Percentiles rank a stretch among this genome's conserved stretches.
Conservation (phyloP, 2,113 vertebrate species). For the Ammospiza caudacuta region DNA sequence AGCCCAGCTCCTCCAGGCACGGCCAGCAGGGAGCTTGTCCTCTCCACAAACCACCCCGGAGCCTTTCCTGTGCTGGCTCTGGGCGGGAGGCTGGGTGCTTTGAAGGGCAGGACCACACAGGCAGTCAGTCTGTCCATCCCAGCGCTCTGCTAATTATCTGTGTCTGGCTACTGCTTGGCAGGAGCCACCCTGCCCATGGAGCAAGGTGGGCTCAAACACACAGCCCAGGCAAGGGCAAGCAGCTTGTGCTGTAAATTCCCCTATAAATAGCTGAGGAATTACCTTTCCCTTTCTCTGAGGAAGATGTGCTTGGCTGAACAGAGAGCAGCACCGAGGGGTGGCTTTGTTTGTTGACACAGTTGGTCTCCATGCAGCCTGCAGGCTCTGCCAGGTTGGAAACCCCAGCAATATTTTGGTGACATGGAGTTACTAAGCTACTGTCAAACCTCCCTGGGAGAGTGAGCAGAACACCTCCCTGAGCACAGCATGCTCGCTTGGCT, state of each 20-base stretch:
- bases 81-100: not conserved
- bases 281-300: slow-evolving; percentile 31
- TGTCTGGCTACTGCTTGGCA: slow-evolving; percentile 60
- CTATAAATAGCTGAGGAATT: slow-evolving; percentile 60
- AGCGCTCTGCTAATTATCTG: not conserved
- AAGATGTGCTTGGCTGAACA: slow-evolving; percentile 30
- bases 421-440: slow-evolving; percentile 69
- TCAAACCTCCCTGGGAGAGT: slow-evolving; percentile 6
- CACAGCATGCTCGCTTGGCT: not conserved
- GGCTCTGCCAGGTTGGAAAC: slow-evolving; percentile 67
- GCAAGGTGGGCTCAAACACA: slow-evolving; percentile 43
- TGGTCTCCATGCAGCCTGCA: slow-evolving; percentile 63
- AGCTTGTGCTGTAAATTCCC: not conserved
- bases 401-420: slow-evolving; percentile 73
- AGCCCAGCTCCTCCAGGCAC: not conserved
- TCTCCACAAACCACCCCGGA: not conserved
- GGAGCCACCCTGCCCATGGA: not conserved
- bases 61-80: not conserved
- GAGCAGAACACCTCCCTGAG: slow-evolving; percentile 5
- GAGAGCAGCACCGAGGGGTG: not conserved
- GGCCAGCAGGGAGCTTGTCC: not conserved
- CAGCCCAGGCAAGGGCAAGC: not conserved
- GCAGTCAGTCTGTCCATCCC: not conserved
- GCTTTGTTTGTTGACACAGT: slow-evolving; percentile 70
- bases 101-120: slow-evolving; percentile 59